phyloP scores from a whole-genome alignment of 2,888 invertebrate genomes.

The Drosophila lutescens region DNA sequence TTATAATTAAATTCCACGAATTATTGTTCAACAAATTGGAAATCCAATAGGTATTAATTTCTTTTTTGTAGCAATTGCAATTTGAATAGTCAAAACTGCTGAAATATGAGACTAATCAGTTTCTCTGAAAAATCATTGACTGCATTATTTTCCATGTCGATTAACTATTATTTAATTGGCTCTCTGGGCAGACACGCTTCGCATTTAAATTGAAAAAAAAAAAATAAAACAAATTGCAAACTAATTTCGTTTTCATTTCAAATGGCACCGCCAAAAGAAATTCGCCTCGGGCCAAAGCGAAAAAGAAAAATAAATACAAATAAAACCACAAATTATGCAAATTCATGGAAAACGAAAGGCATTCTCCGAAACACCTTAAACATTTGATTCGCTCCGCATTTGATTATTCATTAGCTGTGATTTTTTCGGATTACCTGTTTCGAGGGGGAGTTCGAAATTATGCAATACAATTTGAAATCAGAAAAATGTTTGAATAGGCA shows the following conservation, averaged over 20 bases:
- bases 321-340: conserved; percentile 63
- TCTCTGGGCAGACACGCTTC: conserved; percentile 21
- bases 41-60: conserved; percentile 9
- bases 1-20: too few species aligned
- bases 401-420: conserved; percentile 53
- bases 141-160: conserved; percentile 6
- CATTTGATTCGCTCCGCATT: conserved; percentile 43
- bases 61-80: background rate
- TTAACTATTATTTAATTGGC: conserved; percentile 30
- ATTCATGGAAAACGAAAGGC: conserved; percentile 74
- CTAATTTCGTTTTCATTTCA: conserved; percentile 44
- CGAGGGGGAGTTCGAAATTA: conserved; percentile 11
- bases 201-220: conserved; percentile 5
- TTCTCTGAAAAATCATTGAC: conserved; percentile 17
- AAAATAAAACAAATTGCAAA: conserved; percentile 36
- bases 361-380: conserved; percentile 30
- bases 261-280: conserved; percentile 33
- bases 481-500: conserved; percentile 13
- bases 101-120: conserved; percentile 28
- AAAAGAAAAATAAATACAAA: conserved; percentile 14
- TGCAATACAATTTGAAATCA: conserved; percentile 17
- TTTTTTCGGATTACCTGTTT: conserved; percentile 12
- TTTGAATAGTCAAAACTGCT: conserved; percentile 13
- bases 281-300: conserved; percentile 13
- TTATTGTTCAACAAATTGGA: background rate